Conservation (phyloP, 2,888 invertebrate species). For the Tiliacea aurago region DNA sequence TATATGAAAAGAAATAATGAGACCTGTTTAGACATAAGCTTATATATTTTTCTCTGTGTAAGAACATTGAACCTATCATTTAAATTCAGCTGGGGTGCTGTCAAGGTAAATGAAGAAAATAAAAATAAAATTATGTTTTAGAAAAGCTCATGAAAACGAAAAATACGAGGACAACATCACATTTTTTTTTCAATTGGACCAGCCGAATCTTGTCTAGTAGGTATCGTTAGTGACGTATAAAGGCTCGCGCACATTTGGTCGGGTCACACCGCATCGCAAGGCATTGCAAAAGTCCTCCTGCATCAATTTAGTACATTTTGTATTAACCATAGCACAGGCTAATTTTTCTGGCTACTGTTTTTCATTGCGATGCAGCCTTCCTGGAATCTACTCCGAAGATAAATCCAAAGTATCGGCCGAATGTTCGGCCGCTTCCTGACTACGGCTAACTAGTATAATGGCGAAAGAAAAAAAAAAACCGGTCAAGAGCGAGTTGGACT, state of each 20-base stretch:
- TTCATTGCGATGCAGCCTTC: background rate
- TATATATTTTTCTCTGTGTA: conserved; percentile 23
- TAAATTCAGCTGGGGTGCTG: conserved; percentile 26
- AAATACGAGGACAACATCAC: conserved; percentile 5
- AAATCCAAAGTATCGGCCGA: too few species aligned
- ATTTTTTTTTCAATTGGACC: conserved; percentile 20
- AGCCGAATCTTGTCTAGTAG: background rate
- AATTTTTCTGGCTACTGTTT: background rate
- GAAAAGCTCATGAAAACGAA: conserved; percentile 1
- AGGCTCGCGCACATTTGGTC: too few species aligned
- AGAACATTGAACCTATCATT: conserved; percentile 22
- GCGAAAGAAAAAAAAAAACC: too few species aligned
- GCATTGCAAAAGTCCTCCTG: too few species aligned
- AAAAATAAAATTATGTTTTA: conserved; percentile 21
- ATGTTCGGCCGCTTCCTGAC: too few species aligned
- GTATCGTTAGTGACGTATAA: conserved; percentile 1
- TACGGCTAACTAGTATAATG: too few species aligned
- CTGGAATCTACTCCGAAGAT: too few species aligned
- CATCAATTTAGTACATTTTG: too few species aligned
- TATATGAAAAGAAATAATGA: background rate
- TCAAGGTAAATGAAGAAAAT: conserved; percentile 32
- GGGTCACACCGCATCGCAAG: too few species aligned
- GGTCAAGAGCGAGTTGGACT: too few species aligned
- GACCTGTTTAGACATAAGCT: background rate
- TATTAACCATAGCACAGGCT: background rate